These are phyloP conservation scores for Eumaeus atala DNA, from an alignment of 1,140 invertebrate genomes.

Conservation along the genomic window DNA sequence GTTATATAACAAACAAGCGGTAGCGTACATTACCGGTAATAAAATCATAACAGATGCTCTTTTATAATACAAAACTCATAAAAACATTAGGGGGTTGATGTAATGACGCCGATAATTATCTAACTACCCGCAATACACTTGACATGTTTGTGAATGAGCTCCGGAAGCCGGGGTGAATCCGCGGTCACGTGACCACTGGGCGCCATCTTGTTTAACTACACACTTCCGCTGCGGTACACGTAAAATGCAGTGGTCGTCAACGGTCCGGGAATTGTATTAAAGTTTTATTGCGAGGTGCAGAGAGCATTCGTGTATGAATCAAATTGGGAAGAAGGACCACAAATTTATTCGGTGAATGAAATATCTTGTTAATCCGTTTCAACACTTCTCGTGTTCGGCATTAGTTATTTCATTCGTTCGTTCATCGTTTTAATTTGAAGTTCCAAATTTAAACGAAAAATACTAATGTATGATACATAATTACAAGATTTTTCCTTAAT, in stretches of 20 bases:
- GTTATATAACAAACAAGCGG: slow-evolving; percentile 4
- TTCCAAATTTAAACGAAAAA: too few relatives aligned
- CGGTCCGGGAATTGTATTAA: slow-evolving; percentile 40
- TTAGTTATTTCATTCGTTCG: neutral
- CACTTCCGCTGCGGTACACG: slow-evolving; percentile 53
- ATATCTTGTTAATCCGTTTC: neutral
- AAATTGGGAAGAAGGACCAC: slow-evolving; percentile 27
- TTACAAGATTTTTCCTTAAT: too few relatives aligned
- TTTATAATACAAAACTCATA: slow-evolving; percentile 44
- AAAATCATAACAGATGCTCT: slow-evolving; percentile 63
- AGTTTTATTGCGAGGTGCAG: slow-evolving; percentile 41
- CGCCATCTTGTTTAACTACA: slow-evolving; percentile 67
- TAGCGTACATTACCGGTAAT: slow-evolving; percentile 17
- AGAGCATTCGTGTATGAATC: slow-evolving; percentile 32
- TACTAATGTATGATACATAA: too few relatives aligned
- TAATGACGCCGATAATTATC: slow-evolving; percentile 64
- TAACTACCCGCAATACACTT: slow-evolving; percentile 64
- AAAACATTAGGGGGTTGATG: slow-evolving; percentile 50
- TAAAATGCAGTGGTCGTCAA: slow-evolving; percentile 48
- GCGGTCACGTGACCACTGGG: slow-evolving; percentile 56
- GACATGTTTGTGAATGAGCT: slow-evolving; percentile 60
- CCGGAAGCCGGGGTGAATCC: slow-evolving; percentile 67
- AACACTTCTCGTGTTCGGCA: neutral
- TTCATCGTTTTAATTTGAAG: neutral
- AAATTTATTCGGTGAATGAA: slow-evolving; percentile 6